A percentile compares a stretch with the other conserved stretches of the same genome.
Evolutionary conservation across 2,888 invertebrate genomes (phyloP).

Genomic region (Mechanitis messenoides): DNA sequence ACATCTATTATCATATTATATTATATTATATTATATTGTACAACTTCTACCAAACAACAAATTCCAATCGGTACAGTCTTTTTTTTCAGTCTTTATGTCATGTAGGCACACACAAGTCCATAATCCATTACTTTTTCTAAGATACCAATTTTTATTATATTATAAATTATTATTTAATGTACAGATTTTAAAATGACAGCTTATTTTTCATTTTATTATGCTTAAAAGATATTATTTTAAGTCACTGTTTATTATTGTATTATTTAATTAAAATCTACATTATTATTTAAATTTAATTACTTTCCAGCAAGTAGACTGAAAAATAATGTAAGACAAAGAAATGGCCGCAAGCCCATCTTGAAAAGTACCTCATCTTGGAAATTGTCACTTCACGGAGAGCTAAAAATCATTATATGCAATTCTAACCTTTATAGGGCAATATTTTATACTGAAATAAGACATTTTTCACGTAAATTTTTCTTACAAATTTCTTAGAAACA

Average conservation of each 20-base stretch:
- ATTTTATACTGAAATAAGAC: constrained; percentile 34
- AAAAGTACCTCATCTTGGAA: constrained; percentile 35
- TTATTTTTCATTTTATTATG: too few relatives aligned
- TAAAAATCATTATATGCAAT: constrained; percentile 40
- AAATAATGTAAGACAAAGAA: constrained; percentile 11
- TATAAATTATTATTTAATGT: too few relatives aligned
- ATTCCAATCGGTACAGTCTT: constrained; percentile 1
- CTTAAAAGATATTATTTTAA: neutral
- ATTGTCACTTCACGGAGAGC: constrained; percentile 42
- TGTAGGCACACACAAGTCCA: too few relatives aligned
- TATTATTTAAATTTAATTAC: constrained; percentile 1
- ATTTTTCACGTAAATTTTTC: constrained; percentile 32
- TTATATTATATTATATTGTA: too few relatives aligned
- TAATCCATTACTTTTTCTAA: too few relatives aligned
- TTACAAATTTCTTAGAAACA: constrained; percentile 28
- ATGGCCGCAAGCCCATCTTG: constrained; percentile 15
- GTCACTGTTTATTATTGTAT: neutral
- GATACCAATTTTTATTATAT: too few relatives aligned
- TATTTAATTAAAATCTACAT: neutral
- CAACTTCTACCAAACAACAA: neutral
- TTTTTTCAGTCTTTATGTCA: too few relatives aligned
- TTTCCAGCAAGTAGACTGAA: neutral
- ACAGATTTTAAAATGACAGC: too few relatives aligned
- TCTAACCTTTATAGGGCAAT: constrained; percentile 32
- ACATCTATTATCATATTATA: too few relatives aligned